These are phyloP conservation scores for Drosophila neotestacea DNA, from an alignment of 2,888 invertebrate species.

Conservation along the genomic window DNA sequence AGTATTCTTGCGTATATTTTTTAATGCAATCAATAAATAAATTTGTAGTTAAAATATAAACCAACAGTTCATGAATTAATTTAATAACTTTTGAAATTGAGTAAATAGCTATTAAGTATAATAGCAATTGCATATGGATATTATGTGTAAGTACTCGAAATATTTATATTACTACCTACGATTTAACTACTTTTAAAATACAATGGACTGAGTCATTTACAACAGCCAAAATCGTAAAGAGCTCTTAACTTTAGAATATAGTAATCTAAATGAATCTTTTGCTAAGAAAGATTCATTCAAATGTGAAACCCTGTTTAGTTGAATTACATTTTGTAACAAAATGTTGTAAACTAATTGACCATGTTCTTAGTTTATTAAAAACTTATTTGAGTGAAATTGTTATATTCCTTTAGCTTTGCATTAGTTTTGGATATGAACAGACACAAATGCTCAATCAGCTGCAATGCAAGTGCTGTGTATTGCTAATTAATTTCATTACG, in stretches of 20 bases:
- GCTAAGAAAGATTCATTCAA: neutral
- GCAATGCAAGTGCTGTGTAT: conserved; percentile 17
- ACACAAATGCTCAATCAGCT: conserved; percentile 54
- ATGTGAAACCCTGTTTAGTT: neutral
- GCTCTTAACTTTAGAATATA: too few species aligned
- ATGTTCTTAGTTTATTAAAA: conserved; percentile 1
- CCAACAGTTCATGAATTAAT: too few species aligned
- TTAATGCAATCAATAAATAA: conserved; percentile 63
- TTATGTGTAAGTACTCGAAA: too few species aligned
- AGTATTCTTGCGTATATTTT: conserved; percentile 59
- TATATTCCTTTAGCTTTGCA: neutral
- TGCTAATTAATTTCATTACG: conserved; percentile 60
- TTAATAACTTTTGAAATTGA: too few species aligned
- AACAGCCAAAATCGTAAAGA: too few species aligned
- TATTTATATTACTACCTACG: too few species aligned
- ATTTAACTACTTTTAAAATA: too few species aligned
- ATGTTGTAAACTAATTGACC: neutral
- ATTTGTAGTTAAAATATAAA: conserved; percentile 37
- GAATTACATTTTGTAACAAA: neutral
- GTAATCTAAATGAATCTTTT: neutral
- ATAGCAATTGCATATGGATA: too few species aligned
- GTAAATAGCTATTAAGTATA: too few species aligned
- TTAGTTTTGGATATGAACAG: conserved; percentile 31
- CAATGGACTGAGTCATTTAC: too few species aligned
- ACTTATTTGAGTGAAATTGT: neutral